A percentile compares a stretch with the other conserved stretches of the same genome.
Conservation (phyloP, 2,888 invertebrate species). For the Drosophila diplacantha region DNA sequence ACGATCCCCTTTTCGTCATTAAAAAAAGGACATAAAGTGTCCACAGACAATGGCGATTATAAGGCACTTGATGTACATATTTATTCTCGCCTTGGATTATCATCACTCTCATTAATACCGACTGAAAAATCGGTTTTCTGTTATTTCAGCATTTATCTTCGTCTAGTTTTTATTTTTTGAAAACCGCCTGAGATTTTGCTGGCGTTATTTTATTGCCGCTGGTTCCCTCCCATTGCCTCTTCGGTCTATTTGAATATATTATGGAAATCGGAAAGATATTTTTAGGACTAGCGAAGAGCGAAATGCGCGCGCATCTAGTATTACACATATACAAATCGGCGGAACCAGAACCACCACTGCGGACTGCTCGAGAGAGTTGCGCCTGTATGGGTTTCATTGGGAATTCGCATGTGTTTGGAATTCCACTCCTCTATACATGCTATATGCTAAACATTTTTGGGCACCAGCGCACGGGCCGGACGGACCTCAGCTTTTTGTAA, state of each 20-base stretch:
- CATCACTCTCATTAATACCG: conserved; percentile 24
- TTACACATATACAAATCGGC: conserved; percentile 56
- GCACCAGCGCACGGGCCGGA: conserved; percentile 18
- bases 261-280: conserved; percentile 67
- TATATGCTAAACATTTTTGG: conserved; percentile 29
- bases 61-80: conserved; percentile 11
- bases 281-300: conserved; percentile 59
- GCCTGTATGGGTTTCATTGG: conserved; percentile 32
- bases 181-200: conserved; percentile 14
- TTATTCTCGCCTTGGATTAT: conserved; percentile 33
- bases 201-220: conserved; percentile 27
- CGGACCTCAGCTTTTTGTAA: conserved; percentile 32
- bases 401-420: conserved; percentile 42
- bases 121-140: conserved; percentile 25
- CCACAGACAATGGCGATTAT: conserved; percentile 14
- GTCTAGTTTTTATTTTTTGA: conserved; percentile 28
- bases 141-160: conserved; percentile 18
- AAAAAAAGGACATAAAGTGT: conserved; percentile 12
- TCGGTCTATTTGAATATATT: conserved; percentile 54
- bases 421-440: conserved; percentile 28
- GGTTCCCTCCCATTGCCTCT: conserved; percentile 33
- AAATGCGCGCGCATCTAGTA: conserved; percentile 75
- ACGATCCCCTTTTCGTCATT: conserved; percentile 3
- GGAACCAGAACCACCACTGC: conserved; percentile 20
- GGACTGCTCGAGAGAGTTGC: conserved; percentile 27